Percentiles rank a stretch among this genome's conserved stretches.
phyloP scores from a whole-genome alignment of 2,797 vertebrate genomes.

The Strix occidentalis region DNA sequence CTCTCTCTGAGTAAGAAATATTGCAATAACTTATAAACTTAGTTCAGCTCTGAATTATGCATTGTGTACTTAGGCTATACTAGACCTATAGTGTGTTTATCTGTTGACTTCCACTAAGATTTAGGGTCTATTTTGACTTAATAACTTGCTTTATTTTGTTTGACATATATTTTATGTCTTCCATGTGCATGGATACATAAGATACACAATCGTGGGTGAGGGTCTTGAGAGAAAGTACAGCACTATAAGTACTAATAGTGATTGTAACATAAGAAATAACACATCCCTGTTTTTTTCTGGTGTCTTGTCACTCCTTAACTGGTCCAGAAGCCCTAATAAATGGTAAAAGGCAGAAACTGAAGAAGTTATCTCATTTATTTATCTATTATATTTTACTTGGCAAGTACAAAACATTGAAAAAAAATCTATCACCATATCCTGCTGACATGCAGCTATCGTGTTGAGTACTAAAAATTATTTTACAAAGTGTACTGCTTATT shows the following conservation, averaged over 20 bases:
- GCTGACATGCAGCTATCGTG: neutral
- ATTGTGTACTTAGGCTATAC: slow-evolving; percentile 79
- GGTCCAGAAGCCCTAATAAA: neutral
- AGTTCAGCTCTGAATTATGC: slow-evolving; percentile 79
- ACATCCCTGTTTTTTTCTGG: neutral
- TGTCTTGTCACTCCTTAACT: neutral
- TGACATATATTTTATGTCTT: slow-evolving; percentile 85
- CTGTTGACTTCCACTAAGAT: slow-evolving; percentile 86
- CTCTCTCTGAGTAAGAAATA: slow-evolving; percentile 69
- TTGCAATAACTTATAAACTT: slow-evolving; percentile 72
- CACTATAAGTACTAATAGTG: slow-evolving; percentile 54
- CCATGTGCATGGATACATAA: slow-evolving; percentile 78
- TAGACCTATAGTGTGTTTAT: slow-evolving; percentile 82
- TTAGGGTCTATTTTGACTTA: slow-evolving; percentile 81
- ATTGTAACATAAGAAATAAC: slow-evolving; percentile 34
- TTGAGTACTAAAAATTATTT: neutral
- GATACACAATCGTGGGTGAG: slow-evolving; percentile 82
- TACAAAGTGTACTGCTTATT: neutral
- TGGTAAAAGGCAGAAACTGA: slow-evolving; percentile 9
- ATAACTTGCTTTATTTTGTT: slow-evolving; percentile 84
- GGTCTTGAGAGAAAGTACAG: slow-evolving; percentile 79
- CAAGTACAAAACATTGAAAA: neutral
- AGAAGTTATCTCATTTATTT: neutral
- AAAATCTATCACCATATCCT: neutral
- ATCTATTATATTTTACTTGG: neutral